Evolutionary conservation across 1,140 invertebrate genomes (phyloP).

Genomic region (Drosophila orena): DNA sequence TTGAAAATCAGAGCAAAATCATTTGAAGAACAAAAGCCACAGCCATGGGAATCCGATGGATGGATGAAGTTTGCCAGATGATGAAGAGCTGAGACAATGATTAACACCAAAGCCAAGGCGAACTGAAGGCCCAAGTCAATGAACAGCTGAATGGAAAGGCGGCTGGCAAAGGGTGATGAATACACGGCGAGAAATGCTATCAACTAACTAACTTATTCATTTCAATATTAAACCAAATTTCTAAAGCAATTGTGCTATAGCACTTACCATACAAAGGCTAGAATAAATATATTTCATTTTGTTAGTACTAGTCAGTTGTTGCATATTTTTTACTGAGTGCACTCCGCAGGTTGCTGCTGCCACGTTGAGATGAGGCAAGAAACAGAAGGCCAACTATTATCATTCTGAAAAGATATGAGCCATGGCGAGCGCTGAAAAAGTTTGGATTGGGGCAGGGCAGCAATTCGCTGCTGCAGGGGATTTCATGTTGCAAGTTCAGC

Average conservation of each 20-base stretch:
- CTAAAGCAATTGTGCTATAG: neutral
- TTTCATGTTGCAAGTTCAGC: constrained; percentile 66
- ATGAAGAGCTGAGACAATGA: constrained; percentile 24
- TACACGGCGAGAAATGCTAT: neutral
- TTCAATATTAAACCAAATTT: neutral
- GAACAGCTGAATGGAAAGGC: constrained; percentile 14
- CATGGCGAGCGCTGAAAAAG: constrained; percentile 68
- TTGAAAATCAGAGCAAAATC: constrained; percentile 72
- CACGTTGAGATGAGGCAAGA: constrained; percentile 14
- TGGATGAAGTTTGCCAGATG: constrained; percentile 30
- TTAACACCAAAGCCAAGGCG: constrained; percentile 43
- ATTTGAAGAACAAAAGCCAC: constrained; percentile 49
- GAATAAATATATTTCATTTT: neutral
- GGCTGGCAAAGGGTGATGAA: neutral
- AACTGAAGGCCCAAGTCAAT: constrained; percentile 9
- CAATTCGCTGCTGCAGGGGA: constrained; percentile 72
- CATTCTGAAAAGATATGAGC: constrained; percentile 77
- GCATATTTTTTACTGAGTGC: neutral
- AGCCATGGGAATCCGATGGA: constrained; percentile 28
- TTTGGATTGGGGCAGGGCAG: constrained; percentile 45
- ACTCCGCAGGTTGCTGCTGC: constrained; percentile 27
- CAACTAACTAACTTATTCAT: neutral
- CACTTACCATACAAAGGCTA: too few species aligned
- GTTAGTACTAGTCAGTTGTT: too few species aligned
- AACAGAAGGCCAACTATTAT: constrained; percentile 73